Percentiles rank a stretch among this genome's conserved stretches.
Conservation (phyloP, 2,113 vertebrate genomes). For the Perca flavescens region DNA sequence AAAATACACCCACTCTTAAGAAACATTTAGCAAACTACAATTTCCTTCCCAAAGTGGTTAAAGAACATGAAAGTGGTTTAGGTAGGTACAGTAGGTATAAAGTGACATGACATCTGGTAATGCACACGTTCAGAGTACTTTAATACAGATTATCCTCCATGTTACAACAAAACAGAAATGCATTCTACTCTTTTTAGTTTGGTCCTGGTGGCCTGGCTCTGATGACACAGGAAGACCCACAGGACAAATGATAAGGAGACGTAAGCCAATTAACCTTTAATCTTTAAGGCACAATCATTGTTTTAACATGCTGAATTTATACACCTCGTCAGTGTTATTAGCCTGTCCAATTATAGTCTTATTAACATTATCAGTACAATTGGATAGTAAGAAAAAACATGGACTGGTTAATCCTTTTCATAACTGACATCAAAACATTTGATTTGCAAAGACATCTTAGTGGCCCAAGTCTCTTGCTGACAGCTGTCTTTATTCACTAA, state of each 20-base stretch:
- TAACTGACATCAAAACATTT: background rate
- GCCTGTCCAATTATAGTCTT: background rate
- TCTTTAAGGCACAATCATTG: constrained; percentile 63
- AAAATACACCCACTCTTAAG: constrained; percentile 29
- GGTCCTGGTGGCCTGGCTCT: background rate
- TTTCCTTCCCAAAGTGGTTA: constrained; percentile 1
- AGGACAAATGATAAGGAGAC: background rate
- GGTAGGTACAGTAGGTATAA: background rate
- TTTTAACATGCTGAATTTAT: constrained; percentile 4
- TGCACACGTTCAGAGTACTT: background rate
- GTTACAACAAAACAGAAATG: constrained; percentile 3
- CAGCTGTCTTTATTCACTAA: constrained; percentile 3
- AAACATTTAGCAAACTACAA: constrained; percentile 14
- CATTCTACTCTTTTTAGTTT: background rate
- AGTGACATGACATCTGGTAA: constrained; percentile 17
- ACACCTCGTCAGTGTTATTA: background rate
- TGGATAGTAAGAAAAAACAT: background rate
- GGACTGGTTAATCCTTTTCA: background rate
- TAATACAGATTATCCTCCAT: background rate
- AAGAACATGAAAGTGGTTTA: background rate
- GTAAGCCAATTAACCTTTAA: background rate
- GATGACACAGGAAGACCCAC: background rate
- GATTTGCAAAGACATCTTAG: background rate
- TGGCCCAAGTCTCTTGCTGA: constrained; percentile 7
- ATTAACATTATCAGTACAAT: background rate